A percentile compares a stretch with the other conserved stretches of the same genome.
Evolutionary conservation across 1,140 invertebrate genomes (phyloP).

Genomic region (Chironomus tepperi): DNA sequence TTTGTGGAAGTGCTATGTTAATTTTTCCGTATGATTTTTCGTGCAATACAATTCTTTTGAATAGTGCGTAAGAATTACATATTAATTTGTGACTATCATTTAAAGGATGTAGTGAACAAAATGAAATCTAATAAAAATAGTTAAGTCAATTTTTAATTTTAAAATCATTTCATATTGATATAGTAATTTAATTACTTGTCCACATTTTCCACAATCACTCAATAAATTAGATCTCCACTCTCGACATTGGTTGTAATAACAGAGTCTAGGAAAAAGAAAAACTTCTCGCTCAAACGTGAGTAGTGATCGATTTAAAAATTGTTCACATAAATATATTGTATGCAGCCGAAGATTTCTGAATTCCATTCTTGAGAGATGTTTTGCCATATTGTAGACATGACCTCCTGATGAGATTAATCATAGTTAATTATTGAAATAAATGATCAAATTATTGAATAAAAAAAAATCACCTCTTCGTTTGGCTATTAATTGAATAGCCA

Average conservation of each 20-base stretch:
- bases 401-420: constrained; percentile 30
- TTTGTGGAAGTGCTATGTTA: constrained; percentile 48
- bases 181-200: no score
- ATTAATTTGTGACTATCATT: constrained; percentile 41
- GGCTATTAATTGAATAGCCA: constrained; percentile 33
- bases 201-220: constrained; percentile 46
- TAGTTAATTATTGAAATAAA: background rate
- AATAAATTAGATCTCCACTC: constrained; percentile 43
- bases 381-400: constrained; percentile 44
- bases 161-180: no score
- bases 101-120: constrained; percentile 41
- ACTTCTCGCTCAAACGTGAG: constrained; percentile 57
- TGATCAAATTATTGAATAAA: background rate
- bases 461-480: constrained; percentile 31
- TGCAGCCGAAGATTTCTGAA: constrained; percentile 52
- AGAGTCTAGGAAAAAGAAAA: constrained; percentile 55
- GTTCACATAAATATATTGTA: constrained; percentile 49
- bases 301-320: constrained; percentile 46
- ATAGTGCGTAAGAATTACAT: constrained; percentile 46
- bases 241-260: constrained; percentile 43
- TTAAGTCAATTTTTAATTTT: no score
- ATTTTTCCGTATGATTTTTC: constrained; percentile 46
- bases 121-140: constrained; percentile 41
- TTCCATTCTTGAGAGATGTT: constrained; percentile 45
- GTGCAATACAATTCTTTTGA: constrained; percentile 43